Evolutionary conservation across 2,797 vertebrate species (phyloP).

Genomic region (Perodicticus potto): DNA sequence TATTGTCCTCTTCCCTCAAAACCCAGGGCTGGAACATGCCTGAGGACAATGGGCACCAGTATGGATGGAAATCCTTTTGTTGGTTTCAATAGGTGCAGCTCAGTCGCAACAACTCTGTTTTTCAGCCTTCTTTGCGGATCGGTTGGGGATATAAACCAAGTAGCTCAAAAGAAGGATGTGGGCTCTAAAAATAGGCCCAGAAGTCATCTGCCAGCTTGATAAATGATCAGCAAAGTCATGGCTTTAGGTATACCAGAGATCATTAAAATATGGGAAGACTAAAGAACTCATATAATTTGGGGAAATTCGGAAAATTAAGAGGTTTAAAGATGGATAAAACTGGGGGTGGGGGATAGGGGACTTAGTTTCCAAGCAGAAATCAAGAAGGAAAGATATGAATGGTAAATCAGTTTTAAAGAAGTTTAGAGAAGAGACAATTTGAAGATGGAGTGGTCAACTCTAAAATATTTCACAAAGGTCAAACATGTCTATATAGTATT

Average conservation of each 20-base stretch:
- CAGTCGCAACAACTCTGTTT: not conserved
- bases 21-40: not conserved
- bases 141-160: not conserved
- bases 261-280: not conserved
- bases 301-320: not conserved
- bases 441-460: not conserved
- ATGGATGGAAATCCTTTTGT: not conserved
- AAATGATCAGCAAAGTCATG: not conserved
- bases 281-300: not conserved
- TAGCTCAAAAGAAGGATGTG: not conserved
- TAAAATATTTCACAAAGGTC: not conserved
- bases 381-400: not conserved
- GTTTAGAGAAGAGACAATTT: not conserved
- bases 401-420: not conserved
- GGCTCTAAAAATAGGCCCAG: not conserved
- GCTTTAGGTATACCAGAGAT: not conserved
- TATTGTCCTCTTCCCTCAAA: not conserved
- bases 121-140: not conserved
- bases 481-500: not conserved
- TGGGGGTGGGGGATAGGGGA: no score
- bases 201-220: not conserved
- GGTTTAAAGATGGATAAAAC: not conserved
- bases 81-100: not conserved
- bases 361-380: conserved; percentile 8
- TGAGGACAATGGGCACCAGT: not conserved